phyloP scores from a whole-genome alignment of 2,888 invertebrate species.

The Melanchra persicariae region DNA sequence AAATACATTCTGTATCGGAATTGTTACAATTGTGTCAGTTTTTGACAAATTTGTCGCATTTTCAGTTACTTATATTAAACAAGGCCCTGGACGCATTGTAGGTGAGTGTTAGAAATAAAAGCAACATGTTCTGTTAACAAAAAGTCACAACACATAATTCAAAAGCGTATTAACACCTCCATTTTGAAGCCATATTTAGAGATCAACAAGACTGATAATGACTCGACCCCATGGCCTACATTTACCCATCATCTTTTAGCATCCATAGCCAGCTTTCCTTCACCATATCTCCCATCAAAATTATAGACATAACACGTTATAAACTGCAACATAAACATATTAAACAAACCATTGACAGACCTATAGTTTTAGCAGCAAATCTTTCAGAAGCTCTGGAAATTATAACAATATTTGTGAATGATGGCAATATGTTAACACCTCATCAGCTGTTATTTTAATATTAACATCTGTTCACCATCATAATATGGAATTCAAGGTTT shows the following conservation, averaged over 20 bases:
- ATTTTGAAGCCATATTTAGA: background rate
- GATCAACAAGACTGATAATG: background rate
- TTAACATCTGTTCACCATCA: conserved; percentile 37
- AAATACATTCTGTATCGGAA: no score
- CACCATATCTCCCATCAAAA: conserved; percentile 12
- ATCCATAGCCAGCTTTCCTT: conserved; percentile 3
- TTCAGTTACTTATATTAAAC: no score
- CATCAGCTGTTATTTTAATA: conserved; percentile 25
- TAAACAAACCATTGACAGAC: conserved; percentile 34
- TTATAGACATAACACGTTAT: conserved; percentile 32
- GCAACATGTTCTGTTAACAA: no score
- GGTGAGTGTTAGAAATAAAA: no score
- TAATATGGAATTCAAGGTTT: conserved; percentile 35
- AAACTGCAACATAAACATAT: conserved; percentile 27
- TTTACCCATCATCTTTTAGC: background rate
- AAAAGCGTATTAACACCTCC: background rate
- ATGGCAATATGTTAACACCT: conserved; percentile 14
- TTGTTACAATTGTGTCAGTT: no score
- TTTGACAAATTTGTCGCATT: no score
- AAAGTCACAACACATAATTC: background rate
- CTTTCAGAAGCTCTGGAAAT: conserved; percentile 19
- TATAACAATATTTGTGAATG: conserved; percentile 41
- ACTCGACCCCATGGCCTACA: background rate
- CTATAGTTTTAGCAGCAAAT: conserved; percentile 17
- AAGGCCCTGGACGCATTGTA: no score